phyloP scores from a whole-genome alignment of 2,888 invertebrate species.

The Sinodicranocentrus sp. region DNA sequence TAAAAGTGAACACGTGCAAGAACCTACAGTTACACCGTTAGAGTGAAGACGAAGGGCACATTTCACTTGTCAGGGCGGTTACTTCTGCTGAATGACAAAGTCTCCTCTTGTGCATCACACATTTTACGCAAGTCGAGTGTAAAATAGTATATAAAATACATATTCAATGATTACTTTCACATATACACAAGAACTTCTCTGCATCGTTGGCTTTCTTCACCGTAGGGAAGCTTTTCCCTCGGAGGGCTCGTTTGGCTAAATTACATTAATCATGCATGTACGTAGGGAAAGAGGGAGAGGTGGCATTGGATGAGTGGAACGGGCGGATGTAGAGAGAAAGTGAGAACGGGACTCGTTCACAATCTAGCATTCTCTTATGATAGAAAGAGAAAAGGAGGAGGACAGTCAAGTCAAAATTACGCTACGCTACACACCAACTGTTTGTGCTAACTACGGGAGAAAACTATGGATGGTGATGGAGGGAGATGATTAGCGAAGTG shows the following conservation, averaged over 20 bases:
- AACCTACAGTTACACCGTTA: background rate
- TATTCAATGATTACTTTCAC: conserved; percentile 4
- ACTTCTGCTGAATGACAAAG: background rate
- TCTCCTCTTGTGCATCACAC: background rate
- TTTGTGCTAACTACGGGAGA: conserved; percentile 4
- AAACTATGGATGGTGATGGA: background rate
- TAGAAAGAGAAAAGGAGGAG: background rate
- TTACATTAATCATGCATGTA: conserved; percentile 59
- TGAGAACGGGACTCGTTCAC: background rate
- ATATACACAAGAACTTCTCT: background rate
- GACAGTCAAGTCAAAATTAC: background rate
- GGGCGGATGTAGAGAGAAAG: background rate
- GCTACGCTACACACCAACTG: background rate
- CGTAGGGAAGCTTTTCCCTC: conserved; percentile 40
- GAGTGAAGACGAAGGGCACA: background rate
- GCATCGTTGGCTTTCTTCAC: conserved; percentile 25
- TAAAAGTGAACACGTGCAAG: background rate
- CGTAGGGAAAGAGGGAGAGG: background rate
- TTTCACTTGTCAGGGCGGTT: background rate
- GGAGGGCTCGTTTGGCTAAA: conserved; percentile 51
- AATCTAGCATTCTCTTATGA: background rate
- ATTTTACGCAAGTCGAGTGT: background rate
- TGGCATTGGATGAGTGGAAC: conserved; percentile 36
- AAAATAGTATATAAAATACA: conserved; percentile 6
- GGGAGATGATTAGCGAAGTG: background rate